phyloP scores from a whole-genome alignment of 2,113 vertebrate species.

The Anoplopoma fimbria region DNA sequence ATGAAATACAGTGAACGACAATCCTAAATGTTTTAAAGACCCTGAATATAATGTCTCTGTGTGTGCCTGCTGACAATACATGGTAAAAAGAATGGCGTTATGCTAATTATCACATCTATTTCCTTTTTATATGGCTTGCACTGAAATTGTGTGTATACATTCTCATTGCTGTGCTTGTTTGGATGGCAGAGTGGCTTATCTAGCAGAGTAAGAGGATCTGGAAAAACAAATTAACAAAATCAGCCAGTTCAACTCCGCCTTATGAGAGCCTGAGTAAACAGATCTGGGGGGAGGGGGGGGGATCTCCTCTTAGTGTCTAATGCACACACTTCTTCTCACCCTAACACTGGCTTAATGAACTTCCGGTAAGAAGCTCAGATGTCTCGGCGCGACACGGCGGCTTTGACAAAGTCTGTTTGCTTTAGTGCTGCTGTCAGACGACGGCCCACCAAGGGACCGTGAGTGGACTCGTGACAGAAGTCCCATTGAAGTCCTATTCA shows the following conservation, averaged over 20 bases:
- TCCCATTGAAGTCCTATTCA: constrained; percentile 26
- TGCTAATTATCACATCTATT: constrained; percentile 26
- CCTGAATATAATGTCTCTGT: not conserved
- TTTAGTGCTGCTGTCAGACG: constrained; percentile 40
- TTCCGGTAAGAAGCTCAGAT: constrained; percentile 45
- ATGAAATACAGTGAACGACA: not conserved
- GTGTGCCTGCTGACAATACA: not conserved
- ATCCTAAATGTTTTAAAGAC: not conserved
- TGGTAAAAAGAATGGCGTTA: not conserved
- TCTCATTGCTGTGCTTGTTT: constrained; percentile 13
- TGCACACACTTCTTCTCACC: not conserved
- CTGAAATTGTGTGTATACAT: constrained; percentile 24
- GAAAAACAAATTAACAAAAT: constrained; percentile 41
- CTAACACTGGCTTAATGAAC: constrained; percentile 43
- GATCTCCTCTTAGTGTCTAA: constrained; percentile 6
- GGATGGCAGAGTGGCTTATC: constrained; percentile 27
- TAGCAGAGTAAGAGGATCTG: constrained; percentile 44
- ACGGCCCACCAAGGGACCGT: not conserved
- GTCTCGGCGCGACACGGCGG: constrained; percentile 20
- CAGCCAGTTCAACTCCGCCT: constrained; percentile 29
- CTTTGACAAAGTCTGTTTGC: constrained; percentile 56
- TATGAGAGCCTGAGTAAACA: constrained; percentile 38
- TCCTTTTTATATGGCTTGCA: constrained; percentile 8
- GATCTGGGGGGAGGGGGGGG: constrained; percentile 1
- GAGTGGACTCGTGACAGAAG: constrained; percentile 19